Evolutionary conservation across 2,113 vertebrate genomes (phyloP).

Genomic region (Myrmecobius fasciatus): DNA sequence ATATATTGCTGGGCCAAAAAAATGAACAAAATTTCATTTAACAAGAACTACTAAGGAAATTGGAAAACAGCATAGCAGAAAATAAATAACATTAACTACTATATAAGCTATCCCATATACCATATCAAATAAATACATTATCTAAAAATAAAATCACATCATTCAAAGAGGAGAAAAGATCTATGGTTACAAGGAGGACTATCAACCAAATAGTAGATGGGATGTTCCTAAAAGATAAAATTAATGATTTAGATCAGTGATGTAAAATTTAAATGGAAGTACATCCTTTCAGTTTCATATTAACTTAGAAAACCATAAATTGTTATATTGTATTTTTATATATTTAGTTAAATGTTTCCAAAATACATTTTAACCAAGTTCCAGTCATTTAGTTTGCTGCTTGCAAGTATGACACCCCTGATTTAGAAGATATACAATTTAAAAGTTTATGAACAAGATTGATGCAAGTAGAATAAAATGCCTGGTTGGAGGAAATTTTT

Average conservation of each 20-base stretch:
- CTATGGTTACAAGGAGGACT: background rate
- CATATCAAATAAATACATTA: background rate
- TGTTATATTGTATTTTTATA: background rate
- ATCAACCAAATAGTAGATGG: background rate
- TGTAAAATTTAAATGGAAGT: background rate
- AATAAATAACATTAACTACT: background rate
- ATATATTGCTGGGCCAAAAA: background rate
- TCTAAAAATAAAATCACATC: background rate
- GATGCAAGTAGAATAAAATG: background rate
- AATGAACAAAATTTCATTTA: background rate
- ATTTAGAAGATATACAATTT: background rate
- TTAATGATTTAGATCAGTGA: background rate
- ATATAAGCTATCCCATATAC: background rate
- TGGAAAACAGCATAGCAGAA: background rate
- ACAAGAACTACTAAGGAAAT: background rate
- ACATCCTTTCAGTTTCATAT: background rate
- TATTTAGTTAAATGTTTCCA: background rate
- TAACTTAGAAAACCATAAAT: background rate
- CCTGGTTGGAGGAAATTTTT: background rate
- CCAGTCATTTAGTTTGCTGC: background rate
- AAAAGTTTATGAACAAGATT: background rate
- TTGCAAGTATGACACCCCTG: background rate
- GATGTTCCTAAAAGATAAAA: background rate
- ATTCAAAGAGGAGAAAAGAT: background rate
- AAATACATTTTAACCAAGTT: background rate